Evolutionary conservation across 1,140 invertebrate species (phyloP).

Genomic region (Pararge aegeria): DNA sequence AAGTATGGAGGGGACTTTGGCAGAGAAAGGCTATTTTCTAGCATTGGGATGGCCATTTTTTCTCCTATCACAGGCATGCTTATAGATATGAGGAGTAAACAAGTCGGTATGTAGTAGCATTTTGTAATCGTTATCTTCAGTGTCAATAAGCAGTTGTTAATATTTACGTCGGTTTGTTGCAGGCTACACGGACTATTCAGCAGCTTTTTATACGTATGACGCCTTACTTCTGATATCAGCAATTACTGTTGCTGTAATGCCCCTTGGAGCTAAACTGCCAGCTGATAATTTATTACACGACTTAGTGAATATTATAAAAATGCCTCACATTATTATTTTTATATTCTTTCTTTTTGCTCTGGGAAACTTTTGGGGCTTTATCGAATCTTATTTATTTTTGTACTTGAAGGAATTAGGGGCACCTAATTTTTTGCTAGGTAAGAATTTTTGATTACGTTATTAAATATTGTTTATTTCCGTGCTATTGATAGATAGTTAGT

Average conservation of each 20-base stretch:
- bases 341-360: constrained; percentile 88
- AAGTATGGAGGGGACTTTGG: constrained; percentile 90
- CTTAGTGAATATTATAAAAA: constrained; percentile 85
- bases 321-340: constrained; percentile 87
- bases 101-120: constrained; percentile 34
- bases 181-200: constrained; percentile 89
- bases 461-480: background rate
- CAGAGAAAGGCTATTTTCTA: constrained; percentile 88
- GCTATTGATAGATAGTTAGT: background rate
- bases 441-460: constrained; percentile 33
- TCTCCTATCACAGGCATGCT: constrained; percentile 89
- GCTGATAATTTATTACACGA: constrained; percentile 86
- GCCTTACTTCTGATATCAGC: constrained; percentile 85
- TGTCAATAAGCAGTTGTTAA: constrained; percentile 57
- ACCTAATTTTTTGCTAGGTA: constrained; percentile 89
- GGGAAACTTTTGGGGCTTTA: constrained; percentile 91
- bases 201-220: constrained; percentile 88
- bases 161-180: constrained; percentile 59
- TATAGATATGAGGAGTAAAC: constrained; percentile 84
- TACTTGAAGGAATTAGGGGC: constrained; percentile 90
- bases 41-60: constrained; percentile 89
- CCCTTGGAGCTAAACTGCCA: constrained; percentile 85
- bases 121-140: constrained; percentile 62
- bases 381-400: constrained; percentile 91
- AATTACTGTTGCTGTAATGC: constrained; percentile 85